Percentiles rank a stretch among this genome's conserved stretches.
Evolutionary conservation across 2,113 vertebrate genomes (phyloP).

Genomic region (Calidris pugnax): DNA sequence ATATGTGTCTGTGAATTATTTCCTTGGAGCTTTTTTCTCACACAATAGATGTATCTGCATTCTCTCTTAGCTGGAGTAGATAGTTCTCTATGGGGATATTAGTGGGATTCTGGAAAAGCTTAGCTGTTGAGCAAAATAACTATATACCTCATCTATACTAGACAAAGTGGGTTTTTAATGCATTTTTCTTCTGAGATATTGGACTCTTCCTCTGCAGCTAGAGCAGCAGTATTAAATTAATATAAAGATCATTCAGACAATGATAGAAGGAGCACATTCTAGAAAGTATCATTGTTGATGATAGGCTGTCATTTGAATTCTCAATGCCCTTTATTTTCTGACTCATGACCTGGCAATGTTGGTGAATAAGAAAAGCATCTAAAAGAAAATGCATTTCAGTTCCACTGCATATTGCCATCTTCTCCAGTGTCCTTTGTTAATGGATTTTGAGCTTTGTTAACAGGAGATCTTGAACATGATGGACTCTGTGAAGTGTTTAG

Average conservation of each 20-base stretch:
- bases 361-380: not conserved
- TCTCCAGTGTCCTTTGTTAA: not conserved
- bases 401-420: not conserved
- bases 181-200: not conserved
- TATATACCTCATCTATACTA: not conserved
- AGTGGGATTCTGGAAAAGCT: not conserved
- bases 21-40: not conserved
- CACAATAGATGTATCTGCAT: not conserved
- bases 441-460: not conserved
- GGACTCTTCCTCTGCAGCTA: not conserved
- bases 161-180: not conserved
- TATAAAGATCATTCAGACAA: not conserved
- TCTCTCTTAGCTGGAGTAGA: not conserved
- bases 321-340: not conserved
- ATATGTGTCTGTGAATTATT: not conserved
- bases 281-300: not conserved
- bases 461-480: not conserved
- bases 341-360: not conserved
- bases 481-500: not conserved
- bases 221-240: not conserved
- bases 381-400: slow-evolving; percentile 20
- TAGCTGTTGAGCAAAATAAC: not conserved
- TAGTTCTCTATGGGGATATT: not conserved
- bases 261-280: not conserved
- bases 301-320: not conserved